These are phyloP conservation scores for Mizuhopecten yessoensis DNA, from an alignment of 1,140 invertebrate species.

Conservation along the genomic window DNA sequence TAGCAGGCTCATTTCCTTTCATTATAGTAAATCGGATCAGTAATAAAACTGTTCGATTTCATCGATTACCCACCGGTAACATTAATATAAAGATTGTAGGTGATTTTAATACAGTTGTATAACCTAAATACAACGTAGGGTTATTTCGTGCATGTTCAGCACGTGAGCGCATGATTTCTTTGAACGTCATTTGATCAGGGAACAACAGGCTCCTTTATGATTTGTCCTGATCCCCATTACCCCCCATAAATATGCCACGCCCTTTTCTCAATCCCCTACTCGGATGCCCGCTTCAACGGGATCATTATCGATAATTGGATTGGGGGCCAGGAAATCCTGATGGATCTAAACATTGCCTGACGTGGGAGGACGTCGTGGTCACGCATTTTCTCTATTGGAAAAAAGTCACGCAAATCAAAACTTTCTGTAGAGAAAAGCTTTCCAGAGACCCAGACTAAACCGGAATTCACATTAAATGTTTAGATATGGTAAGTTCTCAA, in stretches of 20 bases:
- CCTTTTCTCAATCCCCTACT: not conserved
- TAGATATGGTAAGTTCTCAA: not conserved
- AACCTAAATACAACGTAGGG: not conserved
- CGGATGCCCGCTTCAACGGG: not conserved
- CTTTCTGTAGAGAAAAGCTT: not conserved
- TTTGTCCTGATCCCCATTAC: not conserved
- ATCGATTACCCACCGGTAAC: not conserved
- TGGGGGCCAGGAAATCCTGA: not conserved
- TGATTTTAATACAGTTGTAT: not conserved
- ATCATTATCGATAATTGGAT: not conserved
- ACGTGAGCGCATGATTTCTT: not conserved
- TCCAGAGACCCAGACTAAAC: not conserved
- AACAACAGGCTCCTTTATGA: not conserved
- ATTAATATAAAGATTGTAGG: not conserved
- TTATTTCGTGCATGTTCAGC: not conserved
- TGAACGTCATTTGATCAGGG: not conserved
- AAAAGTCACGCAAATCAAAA: conserved; percentile 8
- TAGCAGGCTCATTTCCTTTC: not conserved
- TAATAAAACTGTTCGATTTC: not conserved
- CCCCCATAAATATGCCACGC: not conserved
- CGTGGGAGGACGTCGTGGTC: not conserved
- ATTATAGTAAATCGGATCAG: not conserved
- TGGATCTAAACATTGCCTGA: not conserved
- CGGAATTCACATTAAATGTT: not conserved
- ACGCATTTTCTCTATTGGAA: not conserved